These are phyloP conservation scores for Ceratosolen fusciceps DNA, from an alignment of 1,140 invertebrate genomes.

Conservation along the genomic window DNA sequence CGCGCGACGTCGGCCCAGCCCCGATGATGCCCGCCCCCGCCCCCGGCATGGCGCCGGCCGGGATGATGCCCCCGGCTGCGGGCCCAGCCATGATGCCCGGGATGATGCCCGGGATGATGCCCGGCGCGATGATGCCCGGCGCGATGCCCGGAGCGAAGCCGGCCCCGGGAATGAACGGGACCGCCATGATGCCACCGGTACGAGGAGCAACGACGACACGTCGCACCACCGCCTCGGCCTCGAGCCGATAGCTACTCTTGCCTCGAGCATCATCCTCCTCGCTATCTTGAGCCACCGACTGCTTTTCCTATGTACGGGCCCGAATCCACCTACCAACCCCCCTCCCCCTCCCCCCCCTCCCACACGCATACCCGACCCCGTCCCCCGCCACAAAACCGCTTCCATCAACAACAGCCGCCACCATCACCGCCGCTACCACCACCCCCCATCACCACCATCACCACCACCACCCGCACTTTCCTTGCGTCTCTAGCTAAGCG, in stretches of 20 bases:
- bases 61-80: constrained; percentile 40
- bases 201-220: constrained; percentile 62
- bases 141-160: constrained; percentile 13
- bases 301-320: too few species aligned
- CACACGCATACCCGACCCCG: not conserved
- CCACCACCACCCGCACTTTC: not conserved
- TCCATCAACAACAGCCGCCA: not conserved
- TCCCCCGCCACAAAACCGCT: not conserved
- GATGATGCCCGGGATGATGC: constrained; percentile 9
- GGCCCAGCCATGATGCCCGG: not conserved
- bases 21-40: constrained; percentile 69
- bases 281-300: too few species aligned
- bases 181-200: constrained; percentile 70
- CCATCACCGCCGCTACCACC: not conserved
- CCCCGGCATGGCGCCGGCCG: constrained; percentile 63
- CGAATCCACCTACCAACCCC: too few species aligned
- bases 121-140: not conserved
- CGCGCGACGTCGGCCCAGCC: constrained; percentile 74
- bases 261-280: too few species aligned
- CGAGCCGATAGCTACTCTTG: too few species aligned
- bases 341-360: too few species aligned
- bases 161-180: constrained; percentile 53
- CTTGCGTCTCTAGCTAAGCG: constrained; percentile 42
- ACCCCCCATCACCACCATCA: too few species aligned
- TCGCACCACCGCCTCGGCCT: not conserved